Evolutionary conservation across 2,797 vertebrate species (phyloP).

Genomic region (Malurus leucopterus): DNA sequence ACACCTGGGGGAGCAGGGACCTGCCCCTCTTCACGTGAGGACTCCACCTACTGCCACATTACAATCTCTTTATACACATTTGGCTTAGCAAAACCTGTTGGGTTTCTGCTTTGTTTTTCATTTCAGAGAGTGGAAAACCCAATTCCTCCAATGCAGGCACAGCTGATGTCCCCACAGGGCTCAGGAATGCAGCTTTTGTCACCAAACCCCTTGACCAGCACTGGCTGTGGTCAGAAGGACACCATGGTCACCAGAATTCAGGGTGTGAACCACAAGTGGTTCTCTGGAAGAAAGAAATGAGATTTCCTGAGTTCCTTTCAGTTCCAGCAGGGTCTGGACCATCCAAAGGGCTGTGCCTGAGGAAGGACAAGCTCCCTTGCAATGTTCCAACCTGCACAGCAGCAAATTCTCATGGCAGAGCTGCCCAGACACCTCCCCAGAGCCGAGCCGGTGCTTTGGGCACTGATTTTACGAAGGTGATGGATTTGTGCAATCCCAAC

Average conservation of each 20-base stretch:
- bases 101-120: background rate
- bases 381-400: background rate
- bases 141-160: background rate
- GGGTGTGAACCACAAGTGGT: fast-evolving
- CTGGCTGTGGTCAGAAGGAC: background rate
- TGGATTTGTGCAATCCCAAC: background rate
- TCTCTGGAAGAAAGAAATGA: background rate
- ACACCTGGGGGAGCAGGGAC: background rate
- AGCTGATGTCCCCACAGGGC: background rate
- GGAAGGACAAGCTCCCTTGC: background rate
- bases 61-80: background rate
- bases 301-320: background rate
- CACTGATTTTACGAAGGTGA: background rate
- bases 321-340: background rate
- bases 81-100: background rate
- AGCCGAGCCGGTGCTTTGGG: background rate
- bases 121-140: background rate
- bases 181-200: background rate
- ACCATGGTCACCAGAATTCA: too few relatives aligned
- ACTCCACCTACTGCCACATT: background rate
- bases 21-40: background rate
- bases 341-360: fast-evolving
- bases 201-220: background rate
- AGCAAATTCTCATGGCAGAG: background rate
- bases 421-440: background rate